Conservation (phyloP, 1,140 invertebrate species). For the Heliconius eleuchia region DNA sequence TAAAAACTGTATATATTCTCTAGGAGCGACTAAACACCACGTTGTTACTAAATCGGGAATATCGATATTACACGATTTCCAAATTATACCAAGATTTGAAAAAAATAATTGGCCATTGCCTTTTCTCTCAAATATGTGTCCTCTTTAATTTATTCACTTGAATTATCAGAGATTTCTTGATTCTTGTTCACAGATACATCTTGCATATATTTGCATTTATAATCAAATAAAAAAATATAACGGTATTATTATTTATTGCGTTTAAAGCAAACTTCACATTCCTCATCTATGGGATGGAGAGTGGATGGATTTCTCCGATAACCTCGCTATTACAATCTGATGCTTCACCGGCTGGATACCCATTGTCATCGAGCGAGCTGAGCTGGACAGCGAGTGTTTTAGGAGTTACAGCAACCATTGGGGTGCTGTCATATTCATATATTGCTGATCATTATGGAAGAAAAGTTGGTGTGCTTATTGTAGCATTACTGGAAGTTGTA, state of each 20-base stretch:
- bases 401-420: conserved; percentile 34
- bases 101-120: no score
- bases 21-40: no score
- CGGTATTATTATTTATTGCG: not conserved
- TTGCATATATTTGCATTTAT: no score
- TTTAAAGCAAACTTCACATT: conserved; percentile 76
- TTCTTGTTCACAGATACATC: no score
- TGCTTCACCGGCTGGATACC: conserved; percentile 64
- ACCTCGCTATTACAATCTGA: conserved; percentile 68
- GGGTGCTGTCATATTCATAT: conserved; percentile 34
- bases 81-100: no score
- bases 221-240: not conserved
- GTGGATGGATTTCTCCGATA: conserved; percentile 82
- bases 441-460: conserved; percentile 45
- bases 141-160: no score
- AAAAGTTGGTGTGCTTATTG: conserved; percentile 39
- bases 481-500: conserved; percentile 43
- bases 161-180: no score
- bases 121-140: no score
- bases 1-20: no score
- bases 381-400: conserved; percentile 70
- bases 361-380: conserved; percentile 70
- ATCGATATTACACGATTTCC: no score
- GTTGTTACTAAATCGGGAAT: no score
- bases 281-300: conserved; percentile 76